These are phyloP conservation scores for Leiothrix lutea DNA, from an alignment of 2,113 vertebrate species.

Conservation along the genomic window DNA sequence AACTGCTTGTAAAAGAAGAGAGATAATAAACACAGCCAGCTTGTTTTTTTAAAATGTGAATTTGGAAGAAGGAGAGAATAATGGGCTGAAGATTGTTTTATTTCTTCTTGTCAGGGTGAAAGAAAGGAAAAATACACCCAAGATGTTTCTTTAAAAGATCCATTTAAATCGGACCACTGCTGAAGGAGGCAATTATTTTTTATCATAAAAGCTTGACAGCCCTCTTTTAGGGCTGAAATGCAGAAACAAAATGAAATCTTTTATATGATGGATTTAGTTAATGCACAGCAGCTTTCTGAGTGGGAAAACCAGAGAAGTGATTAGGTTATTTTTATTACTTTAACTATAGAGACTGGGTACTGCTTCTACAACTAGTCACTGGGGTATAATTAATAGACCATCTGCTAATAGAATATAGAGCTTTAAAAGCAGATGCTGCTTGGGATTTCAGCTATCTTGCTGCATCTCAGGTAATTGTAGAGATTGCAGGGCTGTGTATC, in stretches of 20 bases:
- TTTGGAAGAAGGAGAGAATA: neutral
- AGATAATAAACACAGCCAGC: neutral
- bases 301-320: neutral
- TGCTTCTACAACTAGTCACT: slow-evolving; percentile 4
- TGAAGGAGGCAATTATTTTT: slow-evolving; percentile 41
- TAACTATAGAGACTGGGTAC: neutral
- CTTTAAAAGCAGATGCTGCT: neutral
- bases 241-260: slow-evolving; percentile 37
- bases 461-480: neutral
- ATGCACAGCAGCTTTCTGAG: slow-evolving; percentile 35
- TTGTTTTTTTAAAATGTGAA: neutral
- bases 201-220: slow-evolving; percentile 48
- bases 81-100: neutral
- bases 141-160: slow-evolving; percentile 29
- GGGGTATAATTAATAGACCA: neutral
- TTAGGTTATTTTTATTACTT: slow-evolving; percentile 47
- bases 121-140: slow-evolving; percentile 30
- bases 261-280: slow-evolving; percentile 25
- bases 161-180: slow-evolving; percentile 26
- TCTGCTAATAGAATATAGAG: neutral
- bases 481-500: rapidly evolving
- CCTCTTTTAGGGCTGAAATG: slow-evolving; percentile 33
- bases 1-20: neutral
- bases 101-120: slow-evolving; percentile 27
- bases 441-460: neutral